These are phyloP conservation scores for Ciona savignyi DNA, from an alignment of 23 tunicate species.

Conservation along the genomic window DNA sequence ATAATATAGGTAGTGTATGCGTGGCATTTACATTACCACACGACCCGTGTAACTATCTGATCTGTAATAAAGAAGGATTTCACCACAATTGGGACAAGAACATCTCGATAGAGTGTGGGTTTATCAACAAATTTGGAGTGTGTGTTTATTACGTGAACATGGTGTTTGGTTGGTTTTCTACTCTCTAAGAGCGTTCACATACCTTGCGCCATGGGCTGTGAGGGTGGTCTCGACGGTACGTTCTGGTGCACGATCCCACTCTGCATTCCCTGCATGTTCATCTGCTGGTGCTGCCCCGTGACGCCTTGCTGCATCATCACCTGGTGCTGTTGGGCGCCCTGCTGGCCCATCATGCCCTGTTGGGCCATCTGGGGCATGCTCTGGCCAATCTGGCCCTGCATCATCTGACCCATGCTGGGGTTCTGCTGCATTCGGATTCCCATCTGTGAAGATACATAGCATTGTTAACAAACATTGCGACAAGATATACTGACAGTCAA, in stretches of 20 bases:
- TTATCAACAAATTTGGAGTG: no score
- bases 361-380: conserved; percentile 39
- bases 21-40: no score
- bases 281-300: conserved; percentile 25
- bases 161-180: no score
- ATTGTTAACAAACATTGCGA: background rate
- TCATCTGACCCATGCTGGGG: conserved; percentile 23
- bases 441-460: conserved; percentile 1
- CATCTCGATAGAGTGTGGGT: no score
- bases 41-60: no score
- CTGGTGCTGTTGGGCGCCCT: conserved; percentile 8
- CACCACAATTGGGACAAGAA: no score
- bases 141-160: no score
- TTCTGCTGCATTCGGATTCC: conserved; percentile 14
- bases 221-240: conserved; percentile 36
- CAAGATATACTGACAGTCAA: no score
- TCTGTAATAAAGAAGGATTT: no score
- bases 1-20: no score
- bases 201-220: conserved; percentile 38
- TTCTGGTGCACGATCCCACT: background rate
- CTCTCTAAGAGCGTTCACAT: no score
- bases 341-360: conserved; percentile 49
- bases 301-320: conserved; percentile 27
- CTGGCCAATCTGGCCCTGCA: conserved; percentile 30
- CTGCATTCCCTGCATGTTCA: conserved; percentile 18